These are phyloP conservation scores for Atrina japonica DNA, from an alignment of 2,888 invertebrate genomes.

Conservation along the genomic window DNA sequence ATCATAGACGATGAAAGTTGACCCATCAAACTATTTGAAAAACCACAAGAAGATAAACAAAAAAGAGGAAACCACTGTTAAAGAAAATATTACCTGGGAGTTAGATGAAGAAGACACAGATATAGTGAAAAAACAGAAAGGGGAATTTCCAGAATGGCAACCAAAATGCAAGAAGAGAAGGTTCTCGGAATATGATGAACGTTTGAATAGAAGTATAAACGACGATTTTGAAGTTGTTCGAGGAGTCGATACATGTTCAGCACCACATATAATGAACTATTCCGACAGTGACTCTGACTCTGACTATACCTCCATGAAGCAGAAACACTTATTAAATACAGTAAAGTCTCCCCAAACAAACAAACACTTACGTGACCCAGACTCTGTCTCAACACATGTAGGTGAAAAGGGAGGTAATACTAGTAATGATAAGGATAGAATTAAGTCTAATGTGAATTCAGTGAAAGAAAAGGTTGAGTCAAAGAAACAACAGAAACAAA, in stretches of 20 bases:
- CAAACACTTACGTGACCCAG: too few relatives aligned
- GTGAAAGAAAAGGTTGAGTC: too few relatives aligned
- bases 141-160: constrained; percentile 54
- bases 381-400: too few relatives aligned
- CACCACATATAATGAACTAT: too few relatives aligned
- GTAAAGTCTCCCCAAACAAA: too few relatives aligned
- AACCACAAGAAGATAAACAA: constrained; percentile 66
- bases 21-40: constrained; percentile 75
- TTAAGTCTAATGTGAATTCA: too few relatives aligned
- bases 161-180: constrained; percentile 21
- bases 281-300: constrained; percentile 24
- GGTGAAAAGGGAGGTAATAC: too few relatives aligned
- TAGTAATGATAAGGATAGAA: too few relatives aligned
- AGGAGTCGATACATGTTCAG: neutral
- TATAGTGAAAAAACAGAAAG: constrained; percentile 53
- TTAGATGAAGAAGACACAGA: constrained; percentile 56
- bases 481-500: too few relatives aligned
- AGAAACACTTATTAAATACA: neutral
- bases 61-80: constrained; percentile 10
- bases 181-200: neutral
- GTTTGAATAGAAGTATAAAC: neutral
- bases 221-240: constrained; percentile 40
- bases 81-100: constrained; percentile 61
- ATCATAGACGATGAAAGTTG: constrained; percentile 59
- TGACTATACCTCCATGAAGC: constrained; percentile 28